These are phyloP conservation scores for Heliocidaris tuberculata DNA, from an alignment of 35 echinoderm and acorn worm species.

Conservation along the genomic window DNA sequence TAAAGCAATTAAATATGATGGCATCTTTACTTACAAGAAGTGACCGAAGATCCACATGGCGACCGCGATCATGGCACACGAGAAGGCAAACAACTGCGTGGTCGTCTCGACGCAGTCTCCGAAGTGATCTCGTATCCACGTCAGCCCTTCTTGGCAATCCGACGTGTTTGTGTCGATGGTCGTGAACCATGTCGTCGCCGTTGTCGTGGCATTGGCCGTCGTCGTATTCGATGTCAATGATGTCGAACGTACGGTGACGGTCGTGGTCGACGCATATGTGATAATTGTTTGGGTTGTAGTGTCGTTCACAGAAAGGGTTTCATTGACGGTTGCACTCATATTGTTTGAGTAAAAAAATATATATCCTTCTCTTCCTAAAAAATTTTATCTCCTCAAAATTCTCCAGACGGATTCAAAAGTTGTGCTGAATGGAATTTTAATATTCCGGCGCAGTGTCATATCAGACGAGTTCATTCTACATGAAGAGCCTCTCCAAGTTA, in stretches of 20 bases:
- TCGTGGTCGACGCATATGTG: background rate
- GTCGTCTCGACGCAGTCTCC: constrained; percentile 18
- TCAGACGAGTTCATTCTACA: background rate
- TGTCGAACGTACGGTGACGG: background rate
- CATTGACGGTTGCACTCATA: background rate
- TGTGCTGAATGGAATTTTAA: background rate
- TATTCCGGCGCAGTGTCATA: background rate
- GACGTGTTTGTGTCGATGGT: background rate
- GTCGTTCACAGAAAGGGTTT: background rate
- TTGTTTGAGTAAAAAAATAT: background rate
- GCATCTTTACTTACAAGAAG: constrained; percentile 15
- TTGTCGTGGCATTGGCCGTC: background rate
- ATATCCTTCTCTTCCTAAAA: background rate
- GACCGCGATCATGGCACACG: background rate
- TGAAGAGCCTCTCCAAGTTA: background rate
- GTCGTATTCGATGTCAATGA: background rate
- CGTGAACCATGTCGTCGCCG: constrained; percentile 3
- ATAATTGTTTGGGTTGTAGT: background rate
- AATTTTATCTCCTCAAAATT: background rate
- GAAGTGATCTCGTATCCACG: constrained; percentile 25
- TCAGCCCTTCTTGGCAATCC: background rate
- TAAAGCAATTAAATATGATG: background rate
- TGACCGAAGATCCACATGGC: background rate
- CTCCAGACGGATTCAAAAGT: background rate
- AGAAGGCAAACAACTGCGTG: background rate